phyloP scores from a whole-genome alignment of 1,140 invertebrate species.

The Brachionus manjavacas region DNA sequence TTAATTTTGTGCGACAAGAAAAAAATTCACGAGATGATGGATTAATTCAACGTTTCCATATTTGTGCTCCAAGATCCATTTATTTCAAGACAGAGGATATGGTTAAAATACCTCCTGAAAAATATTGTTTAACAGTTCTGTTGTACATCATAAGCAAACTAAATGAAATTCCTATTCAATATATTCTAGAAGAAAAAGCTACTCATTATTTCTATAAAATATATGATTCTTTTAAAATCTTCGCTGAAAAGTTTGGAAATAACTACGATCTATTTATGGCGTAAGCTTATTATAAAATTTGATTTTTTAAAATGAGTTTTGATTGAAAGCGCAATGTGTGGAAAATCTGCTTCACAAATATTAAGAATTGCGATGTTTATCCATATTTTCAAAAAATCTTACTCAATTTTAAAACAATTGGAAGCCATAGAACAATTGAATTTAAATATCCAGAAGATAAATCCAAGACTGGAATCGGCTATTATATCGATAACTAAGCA shows the following conservation, averaged over 20 bases:
- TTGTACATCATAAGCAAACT: not conserved
- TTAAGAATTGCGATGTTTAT: not conserved
- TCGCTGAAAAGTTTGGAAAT: not conserved
- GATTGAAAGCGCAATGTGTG: not conserved
- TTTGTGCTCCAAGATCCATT: not conserved
- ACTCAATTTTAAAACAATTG: not conserved
- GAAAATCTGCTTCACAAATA: not conserved
- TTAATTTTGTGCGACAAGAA: not conserved
- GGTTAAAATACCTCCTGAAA: not conserved
- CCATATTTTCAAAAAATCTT: not conserved
- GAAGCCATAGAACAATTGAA: not conserved
- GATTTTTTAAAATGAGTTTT: not conserved
- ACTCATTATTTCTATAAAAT: not conserved
- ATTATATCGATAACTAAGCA: not conserved
- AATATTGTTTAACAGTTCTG: not conserved
- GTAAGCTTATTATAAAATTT: not conserved
- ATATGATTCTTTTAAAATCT: not conserved
- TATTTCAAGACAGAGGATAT: not conserved
- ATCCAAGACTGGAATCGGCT: not conserved
- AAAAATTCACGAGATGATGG: constrained; percentile 6
- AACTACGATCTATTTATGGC: not conserved
- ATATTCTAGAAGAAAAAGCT: not conserved
- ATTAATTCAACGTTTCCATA: constrained; percentile 3
- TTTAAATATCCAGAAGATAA: not conserved
- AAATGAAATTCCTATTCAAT: not conserved